Conservation (phyloP, 2,797 vertebrate species). For the Periparus ater region DNA sequence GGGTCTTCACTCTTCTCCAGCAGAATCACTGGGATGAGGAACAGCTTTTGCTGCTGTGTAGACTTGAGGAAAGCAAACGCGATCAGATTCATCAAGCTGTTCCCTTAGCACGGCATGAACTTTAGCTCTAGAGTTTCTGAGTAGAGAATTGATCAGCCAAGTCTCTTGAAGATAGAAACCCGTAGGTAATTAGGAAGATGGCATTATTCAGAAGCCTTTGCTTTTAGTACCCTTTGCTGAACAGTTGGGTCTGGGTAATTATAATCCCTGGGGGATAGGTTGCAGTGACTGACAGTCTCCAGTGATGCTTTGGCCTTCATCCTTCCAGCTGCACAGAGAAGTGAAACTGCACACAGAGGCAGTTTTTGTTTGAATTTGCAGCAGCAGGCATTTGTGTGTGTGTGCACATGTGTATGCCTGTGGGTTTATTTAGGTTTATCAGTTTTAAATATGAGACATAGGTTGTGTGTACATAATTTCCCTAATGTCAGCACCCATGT, state of each 20-base stretch:
- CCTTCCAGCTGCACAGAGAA: neutral
- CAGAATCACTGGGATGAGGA: neutral
- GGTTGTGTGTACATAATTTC: neutral
- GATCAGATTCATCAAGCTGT: neutral
- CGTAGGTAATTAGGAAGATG: conserved; percentile 34
- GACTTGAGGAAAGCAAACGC: neutral
- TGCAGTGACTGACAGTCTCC: conserved; percentile 33
- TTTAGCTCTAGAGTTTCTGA: conserved; percentile 18
- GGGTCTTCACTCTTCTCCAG: neutral
- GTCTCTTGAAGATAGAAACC: conserved; percentile 23
- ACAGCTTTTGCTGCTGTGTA: neutral
- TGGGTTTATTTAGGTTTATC: conserved; percentile 18
- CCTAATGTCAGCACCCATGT: conserved; percentile 1
- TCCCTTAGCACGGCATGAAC: conserved; percentile 10
- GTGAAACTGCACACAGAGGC: conserved; percentile 53
- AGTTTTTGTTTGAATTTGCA: conserved; percentile 11
- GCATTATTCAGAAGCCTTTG: conserved; percentile 6
- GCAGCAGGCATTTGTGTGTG: neutral
- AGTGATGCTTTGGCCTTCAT: neutral
- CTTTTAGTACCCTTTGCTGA: conserved; percentile 17
- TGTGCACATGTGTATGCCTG: neutral
- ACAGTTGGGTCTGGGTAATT: conserved; percentile 38
- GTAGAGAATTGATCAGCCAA: conserved; percentile 44
- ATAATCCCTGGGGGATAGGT: neutral
- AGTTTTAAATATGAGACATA: neutral